Base-by-base conservation (phyloP, 2,113 vertebrate genomes). In the Dicentrarchus labrax region DNA sequence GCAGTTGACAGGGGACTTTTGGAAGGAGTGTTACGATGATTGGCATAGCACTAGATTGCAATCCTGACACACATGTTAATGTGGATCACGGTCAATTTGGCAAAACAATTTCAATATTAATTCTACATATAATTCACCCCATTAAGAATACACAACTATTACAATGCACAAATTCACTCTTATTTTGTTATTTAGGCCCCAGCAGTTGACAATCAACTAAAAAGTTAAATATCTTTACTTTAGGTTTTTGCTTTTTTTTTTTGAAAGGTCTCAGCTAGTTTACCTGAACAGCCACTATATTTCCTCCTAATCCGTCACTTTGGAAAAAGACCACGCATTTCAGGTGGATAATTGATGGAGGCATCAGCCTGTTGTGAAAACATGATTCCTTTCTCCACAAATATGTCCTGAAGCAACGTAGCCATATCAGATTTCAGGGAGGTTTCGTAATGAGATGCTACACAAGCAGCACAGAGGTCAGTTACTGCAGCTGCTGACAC, bases 251-350 rank as follows among this genome's bases (percentile, higher is more conserved):
- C 30, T 30, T 30, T 30, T 30, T 30, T 30, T 30, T 30, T 30
- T 30, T 3, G 30, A 2, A 30, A 30, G 30, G 30, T 30, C 30
- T 30, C 30, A 48, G 24, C 16, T 64, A 21, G 5, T 13, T 62
- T 75, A 83, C 72, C 57, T 76, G 53, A 8, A 6, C 36, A n/a
- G 47, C 16, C 17, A 22, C 72, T 19, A 54, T 22, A 2, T 36
- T 36, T 39, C 30, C 24, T 48, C 41, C 47, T 67, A 1, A 15
- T 5, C 30, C 21, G 7, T 16, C 50, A 15, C 56, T 56, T 13
- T 3, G 9, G 10, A 7, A 36, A 30, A 41, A 21, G 47, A 16
- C 9, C 19, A 8, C 30, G 59, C 3, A 30, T 30, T 30, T 30
- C 30, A 30, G 30, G 30, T 30, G 30, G 30, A 30, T 30, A 30